A percentile compares a stretch with the other conserved stretches of the same genome.
These are phyloP conservation scores for Lasioglossum baleicum DNA, from an alignment of 1,140 invertebrate genomes.

Conservation along the genomic window DNA sequence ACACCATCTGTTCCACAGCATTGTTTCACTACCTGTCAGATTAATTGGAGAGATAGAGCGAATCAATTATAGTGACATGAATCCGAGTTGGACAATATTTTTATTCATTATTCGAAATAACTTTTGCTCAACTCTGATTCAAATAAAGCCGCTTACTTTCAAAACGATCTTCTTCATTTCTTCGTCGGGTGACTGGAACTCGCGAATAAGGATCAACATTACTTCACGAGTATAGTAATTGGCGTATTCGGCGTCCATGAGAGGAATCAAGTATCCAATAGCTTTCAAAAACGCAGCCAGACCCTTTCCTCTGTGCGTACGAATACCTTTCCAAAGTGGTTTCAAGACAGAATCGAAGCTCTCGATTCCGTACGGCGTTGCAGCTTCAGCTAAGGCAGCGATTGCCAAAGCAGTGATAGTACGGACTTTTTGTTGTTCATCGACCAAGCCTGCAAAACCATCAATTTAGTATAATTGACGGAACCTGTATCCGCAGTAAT, in stretches of 20 bases:
- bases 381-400: conserved; percentile 97
- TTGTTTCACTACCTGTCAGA: conserved; percentile 96
- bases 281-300: conserved; percentile 99
- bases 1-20: conserved; percentile 99
- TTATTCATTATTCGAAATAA: too few relatives aligned
- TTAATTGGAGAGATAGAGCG: not conserved
- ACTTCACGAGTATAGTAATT: conserved; percentile 99
- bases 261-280: conserved; percentile 98
- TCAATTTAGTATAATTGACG: not conserved
- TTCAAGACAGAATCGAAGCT: conserved; percentile 99
- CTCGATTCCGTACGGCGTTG: conserved; percentile 99
- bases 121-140: too few relatives aligned
- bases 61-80: too few relatives aligned
- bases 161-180: conserved; percentile 99
- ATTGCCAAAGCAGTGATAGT: conserved; percentile 99
- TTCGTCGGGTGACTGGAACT: conserved; percentile 99
- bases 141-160: conserved; percentile 84
- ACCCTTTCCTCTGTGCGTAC: conserved; percentile 98
- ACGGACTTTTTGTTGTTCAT: conserved; percentile 93
- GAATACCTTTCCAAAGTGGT: conserved; percentile 99
- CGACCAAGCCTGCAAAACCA: conserved; percentile 83
- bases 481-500: too few relatives aligned
- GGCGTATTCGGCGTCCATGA: conserved; percentile 99
- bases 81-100: too few relatives aligned
- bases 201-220: conserved; percentile 99